phyloP scores from a whole-genome alignment of 2,888 invertebrate genomes.

The Microctonus hyperodae region DNA sequence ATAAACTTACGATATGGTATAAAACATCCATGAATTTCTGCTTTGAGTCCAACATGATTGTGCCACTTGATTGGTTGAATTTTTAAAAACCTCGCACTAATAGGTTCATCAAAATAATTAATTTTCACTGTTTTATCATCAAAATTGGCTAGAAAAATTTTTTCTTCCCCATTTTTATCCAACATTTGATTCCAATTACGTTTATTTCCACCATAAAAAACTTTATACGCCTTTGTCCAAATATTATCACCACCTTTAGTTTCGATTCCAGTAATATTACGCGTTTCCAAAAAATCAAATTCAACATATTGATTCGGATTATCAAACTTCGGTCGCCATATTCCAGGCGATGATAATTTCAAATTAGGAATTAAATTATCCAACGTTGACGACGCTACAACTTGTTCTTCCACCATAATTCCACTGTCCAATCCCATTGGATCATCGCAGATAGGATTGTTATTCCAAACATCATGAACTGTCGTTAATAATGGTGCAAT shows the following conservation, averaged over 20 bases:
- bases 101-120: conserved; percentile 75
- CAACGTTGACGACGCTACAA: conserved; percentile 71
- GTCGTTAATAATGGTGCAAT: conserved; percentile 17
- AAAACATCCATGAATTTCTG: conserved; percentile 83
- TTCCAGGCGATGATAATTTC: conserved; percentile 39
- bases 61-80: conserved; percentile 78
- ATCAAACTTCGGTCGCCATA: conserved; percentile 48
- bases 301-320: conserved; percentile 59
- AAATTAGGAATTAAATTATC: conserved; percentile 41
- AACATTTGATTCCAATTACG: conserved; percentile 75
- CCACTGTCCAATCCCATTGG: conserved; percentile 76
- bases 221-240: conserved; percentile 79
- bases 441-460: conserved; percentile 69
- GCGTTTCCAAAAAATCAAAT: conserved; percentile 80
- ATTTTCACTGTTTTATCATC: conserved; percentile 70
- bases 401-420: conserved; percentile 70
- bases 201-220: conserved; percentile 77
- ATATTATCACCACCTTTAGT: conserved; percentile 76
- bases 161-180: conserved; percentile 65
- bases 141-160: conserved; percentile 77
- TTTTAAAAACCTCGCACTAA: conserved; percentile 76
- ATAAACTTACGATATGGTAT: conserved; percentile 68
- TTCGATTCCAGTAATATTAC: conserved; percentile 79
- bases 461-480: conserved; percentile 10
- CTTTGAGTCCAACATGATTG: conserved; percentile 74